Conservation (phyloP, 2,888 invertebrate genomes). For the Synanthedon andrenaeformis region DNA sequence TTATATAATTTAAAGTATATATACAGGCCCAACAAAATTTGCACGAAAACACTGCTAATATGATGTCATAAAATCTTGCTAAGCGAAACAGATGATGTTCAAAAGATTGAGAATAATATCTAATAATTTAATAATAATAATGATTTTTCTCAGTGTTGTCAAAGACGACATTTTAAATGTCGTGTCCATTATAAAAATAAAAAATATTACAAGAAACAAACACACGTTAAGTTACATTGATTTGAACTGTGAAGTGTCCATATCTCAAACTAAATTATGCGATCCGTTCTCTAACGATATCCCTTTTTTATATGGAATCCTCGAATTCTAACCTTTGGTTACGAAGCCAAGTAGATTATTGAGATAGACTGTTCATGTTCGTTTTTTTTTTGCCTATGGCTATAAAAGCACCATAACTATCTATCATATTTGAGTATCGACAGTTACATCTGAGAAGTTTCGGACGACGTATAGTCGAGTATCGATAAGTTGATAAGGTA, state of each 20-base stretch:
- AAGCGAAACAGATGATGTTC: too few species aligned
- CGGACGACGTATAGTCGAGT: constrained; percentile 21
- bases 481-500: constrained; percentile 61
- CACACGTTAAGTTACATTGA: neutral
- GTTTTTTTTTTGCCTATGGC: constrained; percentile 43
- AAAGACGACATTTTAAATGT: too few species aligned
- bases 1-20: too few species aligned
- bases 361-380: constrained; percentile 36
- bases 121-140: too few species aligned
- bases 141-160: too few species aligned
- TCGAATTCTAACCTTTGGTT: constrained; percentile 49
- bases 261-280: constrained; percentile 29
- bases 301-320: constrained; percentile 32
- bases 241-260: constrained; percentile 6
- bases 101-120: too few species aligned
- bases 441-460: constrained; percentile 44
- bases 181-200: too few species aligned
- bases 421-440: constrained; percentile 51
- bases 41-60: too few species aligned
- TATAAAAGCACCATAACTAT: constrained; percentile 49
- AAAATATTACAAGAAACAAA: too few species aligned
- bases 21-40: too few species aligned
- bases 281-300: constrained; percentile 38
- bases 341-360: constrained; percentile 37
- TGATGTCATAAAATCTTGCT: too few species aligned